A percentile compares a stretch with the other conserved stretches of the same genome.
These are phyloP conservation scores for Drosophila paramelanica DNA, from an alignment of 2,888 invertebrate genomes.

Conservation along the genomic window DNA sequence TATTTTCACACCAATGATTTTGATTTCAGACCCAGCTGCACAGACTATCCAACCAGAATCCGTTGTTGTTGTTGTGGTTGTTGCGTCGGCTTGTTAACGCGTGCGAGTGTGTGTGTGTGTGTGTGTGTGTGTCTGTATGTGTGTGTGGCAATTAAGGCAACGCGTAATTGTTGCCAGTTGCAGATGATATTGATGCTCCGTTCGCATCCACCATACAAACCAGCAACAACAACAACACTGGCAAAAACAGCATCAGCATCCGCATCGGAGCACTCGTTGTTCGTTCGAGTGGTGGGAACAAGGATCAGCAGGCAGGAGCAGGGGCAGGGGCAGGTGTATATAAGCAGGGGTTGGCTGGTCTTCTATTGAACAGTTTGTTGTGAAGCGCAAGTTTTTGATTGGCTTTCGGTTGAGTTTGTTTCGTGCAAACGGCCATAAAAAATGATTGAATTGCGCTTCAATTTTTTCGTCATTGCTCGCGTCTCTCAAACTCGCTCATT, in stretches of 20 bases:
- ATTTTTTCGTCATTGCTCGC: conserved; percentile 46
- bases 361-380: conserved; percentile 68
- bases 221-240: conserved; percentile 11
- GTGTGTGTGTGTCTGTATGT: conserved; percentile 46
- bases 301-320: neutral
- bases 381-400: conserved; percentile 74
- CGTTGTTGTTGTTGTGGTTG: conserved; percentile 26
- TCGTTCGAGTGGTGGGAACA: neutral
- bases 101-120: conserved; percentile 55
- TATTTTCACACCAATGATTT: conserved; percentile 80
- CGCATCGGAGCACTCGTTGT: conserved; percentile 39
- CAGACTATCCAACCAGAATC: conserved; percentile 17
- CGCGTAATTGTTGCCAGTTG: conserved; percentile 80
- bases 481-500: conserved; percentile 32
- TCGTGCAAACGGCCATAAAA: conserved; percentile 53
- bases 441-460: conserved; percentile 72
- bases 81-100: conserved; percentile 56
- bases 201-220: conserved; percentile 24
- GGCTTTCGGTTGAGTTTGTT: conserved; percentile 56
- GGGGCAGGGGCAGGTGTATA: conserved; percentile 1
- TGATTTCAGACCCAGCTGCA: conserved; percentile 64
- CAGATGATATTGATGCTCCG: conserved; percentile 70
- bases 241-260: conserved; percentile 15
- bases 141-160: conserved; percentile 72
- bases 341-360: conserved; percentile 15